These are phyloP conservation scores for Heloderma charlesbogerti DNA, from an alignment of 2,113 vertebrate species.

Conservation along the genomic window DNA sequence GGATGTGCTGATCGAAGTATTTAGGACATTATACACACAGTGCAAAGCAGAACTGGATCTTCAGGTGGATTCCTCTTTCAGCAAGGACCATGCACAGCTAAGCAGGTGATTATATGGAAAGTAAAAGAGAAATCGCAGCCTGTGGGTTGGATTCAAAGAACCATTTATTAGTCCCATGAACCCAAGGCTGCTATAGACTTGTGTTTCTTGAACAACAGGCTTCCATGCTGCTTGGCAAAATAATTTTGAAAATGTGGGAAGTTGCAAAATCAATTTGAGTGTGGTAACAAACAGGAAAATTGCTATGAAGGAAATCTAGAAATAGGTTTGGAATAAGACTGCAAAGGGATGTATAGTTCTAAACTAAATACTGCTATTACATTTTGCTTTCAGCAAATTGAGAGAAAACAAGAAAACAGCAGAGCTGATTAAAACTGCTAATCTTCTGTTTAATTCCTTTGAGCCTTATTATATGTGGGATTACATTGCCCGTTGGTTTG, in stretches of 20 bases:
- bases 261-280: neutral
- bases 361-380: neutral
- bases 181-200: neutral
- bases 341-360: neutral
- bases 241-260: neutral
- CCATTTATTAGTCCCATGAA: neutral
- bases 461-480: constrained; percentile 99
- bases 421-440: constrained; percentile 98
- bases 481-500: constrained; percentile 97
- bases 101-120: constrained; percentile 86
- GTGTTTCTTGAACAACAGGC: neutral
- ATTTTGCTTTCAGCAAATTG: constrained; percentile 86
- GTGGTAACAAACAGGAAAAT: neutral
- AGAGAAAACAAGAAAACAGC: constrained; percentile 98
- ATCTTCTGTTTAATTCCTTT: constrained; percentile 98
- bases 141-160: neutral
- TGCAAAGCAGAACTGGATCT: constrained; percentile 94
- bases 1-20: constrained; percentile 97
- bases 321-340: neutral
- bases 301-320: neutral
- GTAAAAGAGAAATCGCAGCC: neutral
- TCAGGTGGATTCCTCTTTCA: constrained; percentile 91
- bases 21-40: constrained; percentile 92
- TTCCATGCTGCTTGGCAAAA: neutral
- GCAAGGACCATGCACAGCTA: constrained; percentile 94